A percentile compares a stretch with the other conserved stretches of the same genome.
phyloP scores from a whole-genome alignment of 2,113 vertebrate genomes.

The Callocephalon fimbriatum region DNA sequence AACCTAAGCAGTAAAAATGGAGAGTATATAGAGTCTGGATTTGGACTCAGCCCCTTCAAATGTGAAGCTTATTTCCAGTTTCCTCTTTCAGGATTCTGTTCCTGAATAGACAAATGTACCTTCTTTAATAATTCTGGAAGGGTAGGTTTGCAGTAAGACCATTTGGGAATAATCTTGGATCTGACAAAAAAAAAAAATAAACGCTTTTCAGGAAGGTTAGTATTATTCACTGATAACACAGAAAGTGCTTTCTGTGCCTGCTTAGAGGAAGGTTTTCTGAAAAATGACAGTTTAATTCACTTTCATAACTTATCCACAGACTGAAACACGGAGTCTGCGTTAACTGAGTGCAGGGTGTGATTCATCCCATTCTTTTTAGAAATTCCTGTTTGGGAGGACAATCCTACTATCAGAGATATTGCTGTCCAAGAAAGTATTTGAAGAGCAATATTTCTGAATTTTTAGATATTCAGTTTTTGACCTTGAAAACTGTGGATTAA shows the following conservation, averaged over 20 bases:
- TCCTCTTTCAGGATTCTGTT: not conserved
- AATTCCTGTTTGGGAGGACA: not conserved
- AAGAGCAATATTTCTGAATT: not conserved
- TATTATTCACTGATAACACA: not conserved
- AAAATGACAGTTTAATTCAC: not conserved
- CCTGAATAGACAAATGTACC: not conserved
- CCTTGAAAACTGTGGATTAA: not conserved
- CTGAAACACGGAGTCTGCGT: not conserved
- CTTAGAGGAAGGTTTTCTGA: not conserved
- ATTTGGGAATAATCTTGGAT: not conserved
- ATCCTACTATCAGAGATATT: not conserved
- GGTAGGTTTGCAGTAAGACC: not conserved
- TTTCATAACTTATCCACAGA: not conserved
- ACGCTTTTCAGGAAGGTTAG: not conserved
- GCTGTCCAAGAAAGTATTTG: not conserved
- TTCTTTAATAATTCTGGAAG: not conserved
- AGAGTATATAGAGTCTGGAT: not conserved
- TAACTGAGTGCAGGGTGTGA: not conserved
- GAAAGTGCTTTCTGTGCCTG: not conserved
- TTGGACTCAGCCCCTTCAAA: not conserved
- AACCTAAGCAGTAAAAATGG: not conserved
- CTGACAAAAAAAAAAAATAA: not conserved
- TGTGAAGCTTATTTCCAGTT: not conserved
- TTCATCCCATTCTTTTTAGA: not conserved
- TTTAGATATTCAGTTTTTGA: not conserved